Base-by-base conservation (phyloP, 1,140 invertebrate genomes). In the Cardiocondyla obscurior region DNA sequence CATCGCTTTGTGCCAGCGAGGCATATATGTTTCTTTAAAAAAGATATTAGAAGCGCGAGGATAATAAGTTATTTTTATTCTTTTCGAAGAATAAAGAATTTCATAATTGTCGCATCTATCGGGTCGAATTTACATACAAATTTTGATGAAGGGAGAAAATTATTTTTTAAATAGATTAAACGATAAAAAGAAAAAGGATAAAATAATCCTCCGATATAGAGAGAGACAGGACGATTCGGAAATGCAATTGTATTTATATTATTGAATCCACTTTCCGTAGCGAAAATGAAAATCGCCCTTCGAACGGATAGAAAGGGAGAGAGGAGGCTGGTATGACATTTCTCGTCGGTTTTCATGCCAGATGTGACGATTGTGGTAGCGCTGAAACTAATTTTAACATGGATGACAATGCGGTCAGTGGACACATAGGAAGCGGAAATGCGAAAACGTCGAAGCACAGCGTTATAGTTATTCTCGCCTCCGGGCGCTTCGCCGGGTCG, bases 221-320 rank as follows among this genome's bases (percentile, higher is more conserved):
- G 53, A 51, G 19, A 55, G 36, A 82, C 70, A 89, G 44, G 83
- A 82, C 77, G 62, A 90, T 89, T 89, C 58, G 65, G 88, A 88
- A 91, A 90, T 83, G 84, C 86, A 90, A 91, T 91, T 90, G 90
- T 91, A 82, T 67, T 60, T 84, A 67, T 79, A 85, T 81, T 62
- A 74, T 76, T 85, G 30, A 36, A 46, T 28, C 30, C 74, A 67
- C 81, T 86, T 85, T 81, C 84, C 82, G 87, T 88, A 83, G 70
- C 81, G 51, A 81, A 28, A 84, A 73, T 76, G 69, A 87, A 83
- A 88, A 88, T 70, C 79, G 39, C 65, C 82, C 55, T 8, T 36
- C 69, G 44, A 82, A 85, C 42, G 55, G n/a, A 62, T n/a, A 49
- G 30, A 30, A 8, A 42, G n/a, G 70, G 19, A 46, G n/a, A 12